Evolutionary conservation across 2,888 invertebrate genomes (phyloP).

Genomic region (Vanessa cardui): DNA sequence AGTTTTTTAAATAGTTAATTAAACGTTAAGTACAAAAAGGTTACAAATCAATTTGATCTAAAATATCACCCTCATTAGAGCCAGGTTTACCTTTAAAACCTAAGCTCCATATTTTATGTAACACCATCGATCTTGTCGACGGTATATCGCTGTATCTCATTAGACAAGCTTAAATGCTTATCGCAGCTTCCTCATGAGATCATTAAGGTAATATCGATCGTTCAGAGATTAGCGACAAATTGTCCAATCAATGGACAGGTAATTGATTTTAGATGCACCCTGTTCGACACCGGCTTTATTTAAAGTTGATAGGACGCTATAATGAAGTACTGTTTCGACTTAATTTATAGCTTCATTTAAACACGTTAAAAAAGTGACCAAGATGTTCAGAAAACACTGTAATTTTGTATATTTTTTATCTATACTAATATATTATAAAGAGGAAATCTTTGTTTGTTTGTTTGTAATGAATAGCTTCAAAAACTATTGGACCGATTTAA

Average conservation of each 20-base stretch:
- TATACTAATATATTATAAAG: no score
- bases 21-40: no score
- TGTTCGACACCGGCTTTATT: constrained; percentile 49
- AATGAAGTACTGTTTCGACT: constrained; percentile 27
- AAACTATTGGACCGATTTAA: no score
- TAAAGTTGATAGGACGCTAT: constrained; percentile 36
- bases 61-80: no score
- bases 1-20: no score
- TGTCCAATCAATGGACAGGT: constrained; percentile 82
- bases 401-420: no score
- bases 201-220: constrained; percentile 76
- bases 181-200: constrained; percentile 66
- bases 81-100: background rate
- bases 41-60: no score
- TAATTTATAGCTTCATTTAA: constrained; percentile 12
- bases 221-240: constrained; percentile 80
- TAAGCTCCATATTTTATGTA: constrained; percentile 4
- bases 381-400: background rate
- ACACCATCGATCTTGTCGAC: constrained; percentile 34
- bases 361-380: background rate
- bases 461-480: no score
- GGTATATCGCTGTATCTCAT: constrained; percentile 35
- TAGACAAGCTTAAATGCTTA: constrained; percentile 47
- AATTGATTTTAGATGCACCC: constrained; percentile 82
- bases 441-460: no score